Conservation (phyloP, 2,797 vertebrate species). For the Moxostoma hubbsi region DNA sequence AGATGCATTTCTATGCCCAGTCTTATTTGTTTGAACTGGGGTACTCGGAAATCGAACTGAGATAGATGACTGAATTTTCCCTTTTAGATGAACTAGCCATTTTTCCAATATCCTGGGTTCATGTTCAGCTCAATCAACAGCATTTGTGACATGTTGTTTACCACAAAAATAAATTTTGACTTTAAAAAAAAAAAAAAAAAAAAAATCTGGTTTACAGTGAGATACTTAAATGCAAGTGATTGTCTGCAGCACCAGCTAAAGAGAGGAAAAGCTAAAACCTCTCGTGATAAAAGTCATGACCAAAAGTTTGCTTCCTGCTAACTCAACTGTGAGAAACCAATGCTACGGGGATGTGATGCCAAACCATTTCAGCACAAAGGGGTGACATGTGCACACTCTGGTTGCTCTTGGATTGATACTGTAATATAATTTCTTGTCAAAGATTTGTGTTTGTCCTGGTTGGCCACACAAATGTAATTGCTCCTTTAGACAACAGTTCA, state of each 20-base stretch:
- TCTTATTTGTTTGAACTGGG: too few relatives aligned
- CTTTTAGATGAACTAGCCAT: too few relatives aligned
- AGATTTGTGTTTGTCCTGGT: slow-evolving; percentile 52
- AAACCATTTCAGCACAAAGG: slow-evolving; percentile 12
- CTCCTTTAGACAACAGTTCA: slow-evolving; percentile 48
- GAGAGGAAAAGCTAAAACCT: not conserved
- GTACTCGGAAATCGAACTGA: too few relatives aligned
- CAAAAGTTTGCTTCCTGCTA: not conserved
- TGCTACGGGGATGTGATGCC: slow-evolving; percentile 17
- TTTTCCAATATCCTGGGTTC: too few relatives aligned
- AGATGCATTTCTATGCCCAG: too few relatives aligned
- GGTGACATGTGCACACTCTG: slow-evolving; percentile 11
- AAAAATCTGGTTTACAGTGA: too few relatives aligned
- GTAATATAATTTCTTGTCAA: slow-evolving; percentile 47
- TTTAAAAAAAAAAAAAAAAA: too few relatives aligned
- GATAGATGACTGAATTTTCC: too few relatives aligned
- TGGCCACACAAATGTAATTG: slow-evolving; percentile 45
- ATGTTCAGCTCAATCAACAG: too few relatives aligned
- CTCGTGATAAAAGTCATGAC: slow-evolving; percentile 20
- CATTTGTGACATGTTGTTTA: too few relatives aligned
- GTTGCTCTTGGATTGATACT: slow-evolving; percentile 33
- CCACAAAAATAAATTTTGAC: too few relatives aligned
- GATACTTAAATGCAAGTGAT: too few relatives aligned
- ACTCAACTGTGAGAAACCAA: slow-evolving; percentile 4
- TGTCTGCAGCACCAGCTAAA: not conserved